Percentiles rank a stretch among this genome's conserved stretches.
These are phyloP conservation scores for Sebastes taczanowskii DNA, from an alignment of 2,797 vertebrate genomes.

Conservation along the genomic window DNA sequence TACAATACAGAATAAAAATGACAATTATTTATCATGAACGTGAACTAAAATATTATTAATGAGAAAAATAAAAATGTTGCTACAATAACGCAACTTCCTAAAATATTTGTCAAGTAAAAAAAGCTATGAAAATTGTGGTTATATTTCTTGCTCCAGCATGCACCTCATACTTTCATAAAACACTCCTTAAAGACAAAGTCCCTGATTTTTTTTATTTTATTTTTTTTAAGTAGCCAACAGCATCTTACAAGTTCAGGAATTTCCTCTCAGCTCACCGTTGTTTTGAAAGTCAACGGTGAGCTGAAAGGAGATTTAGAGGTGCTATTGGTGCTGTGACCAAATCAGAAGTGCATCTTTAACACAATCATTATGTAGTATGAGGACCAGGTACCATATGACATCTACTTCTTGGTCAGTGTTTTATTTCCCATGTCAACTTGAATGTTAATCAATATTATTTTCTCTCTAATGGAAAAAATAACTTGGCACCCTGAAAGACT, in stretches of 20 bases:
- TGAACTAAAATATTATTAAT: slow-evolving; percentile 55
- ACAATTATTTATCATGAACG: slow-evolving; percentile 29
- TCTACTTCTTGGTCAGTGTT: slow-evolving; percentile 22
- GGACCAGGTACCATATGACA: slow-evolving; percentile 18
- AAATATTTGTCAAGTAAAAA: slow-evolving; percentile 72
- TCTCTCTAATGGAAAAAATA: slow-evolving; percentile 30
- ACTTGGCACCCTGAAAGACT: slow-evolving; percentile 67
- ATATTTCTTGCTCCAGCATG: slow-evolving; percentile 68
- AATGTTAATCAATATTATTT: slow-evolving; percentile 18
- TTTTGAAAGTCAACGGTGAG: neutral
- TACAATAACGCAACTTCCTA: slow-evolving; percentile 63
- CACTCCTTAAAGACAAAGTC: slow-evolving; percentile 25
- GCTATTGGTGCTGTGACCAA: neutral
- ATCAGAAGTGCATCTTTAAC: neutral
- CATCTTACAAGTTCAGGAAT: neutral
- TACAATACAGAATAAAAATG: slow-evolving; percentile 53
- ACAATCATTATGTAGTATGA: slow-evolving; percentile 1
- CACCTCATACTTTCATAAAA: slow-evolving; percentile 54
- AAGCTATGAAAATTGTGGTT: slow-evolving; percentile 60
- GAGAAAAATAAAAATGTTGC: slow-evolving; percentile 56
- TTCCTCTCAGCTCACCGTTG: neutral
- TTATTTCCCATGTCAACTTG: neutral
- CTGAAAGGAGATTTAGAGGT: neutral
- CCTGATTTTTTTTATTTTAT: neutral
- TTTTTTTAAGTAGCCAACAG: slow-evolving; percentile 13